Conservation (phyloP, 2,113 vertebrate genomes). For the Anhinga anhinga region DNA sequence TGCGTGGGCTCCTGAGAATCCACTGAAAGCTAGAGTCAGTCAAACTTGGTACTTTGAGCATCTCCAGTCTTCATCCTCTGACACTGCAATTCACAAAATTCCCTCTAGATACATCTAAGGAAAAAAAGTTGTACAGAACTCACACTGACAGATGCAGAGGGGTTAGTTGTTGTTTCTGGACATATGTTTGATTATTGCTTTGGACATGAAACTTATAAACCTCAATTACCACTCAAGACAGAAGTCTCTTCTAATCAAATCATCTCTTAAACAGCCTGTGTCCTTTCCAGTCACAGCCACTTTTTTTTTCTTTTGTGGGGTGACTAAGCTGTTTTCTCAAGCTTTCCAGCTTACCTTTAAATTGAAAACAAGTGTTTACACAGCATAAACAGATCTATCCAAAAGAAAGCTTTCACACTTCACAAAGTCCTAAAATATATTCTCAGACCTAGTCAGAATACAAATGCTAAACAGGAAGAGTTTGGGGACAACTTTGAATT, state of each 20-base stretch:
- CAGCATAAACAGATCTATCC: neutral
- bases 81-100: neutral
- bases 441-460: neutral
- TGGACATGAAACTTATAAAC: neutral
- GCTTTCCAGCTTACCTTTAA: neutral
- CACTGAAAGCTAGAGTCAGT: neutral
- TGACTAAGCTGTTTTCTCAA: neutral
- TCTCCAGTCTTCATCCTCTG: neutral
- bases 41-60: neutral
- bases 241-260: neutral
- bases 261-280: neutral
- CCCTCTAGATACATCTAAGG: neutral
- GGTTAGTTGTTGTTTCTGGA: neutral
- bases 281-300: neutral
- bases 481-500: neutral
- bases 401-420: neutral
- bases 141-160: neutral
- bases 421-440: neutral
- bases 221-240: neutral
- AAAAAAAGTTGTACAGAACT: neutral
- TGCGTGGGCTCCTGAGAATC: neutral
- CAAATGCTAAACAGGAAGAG: neutral
- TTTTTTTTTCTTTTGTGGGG: neutral
- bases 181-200: conserved; percentile 22
- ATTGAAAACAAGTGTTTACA: neutral